These are phyloP conservation scores for Rhynchopsitta pachyrhyncha DNA, from an alignment of 2,113 vertebrate species.

Conservation along the genomic window DNA sequence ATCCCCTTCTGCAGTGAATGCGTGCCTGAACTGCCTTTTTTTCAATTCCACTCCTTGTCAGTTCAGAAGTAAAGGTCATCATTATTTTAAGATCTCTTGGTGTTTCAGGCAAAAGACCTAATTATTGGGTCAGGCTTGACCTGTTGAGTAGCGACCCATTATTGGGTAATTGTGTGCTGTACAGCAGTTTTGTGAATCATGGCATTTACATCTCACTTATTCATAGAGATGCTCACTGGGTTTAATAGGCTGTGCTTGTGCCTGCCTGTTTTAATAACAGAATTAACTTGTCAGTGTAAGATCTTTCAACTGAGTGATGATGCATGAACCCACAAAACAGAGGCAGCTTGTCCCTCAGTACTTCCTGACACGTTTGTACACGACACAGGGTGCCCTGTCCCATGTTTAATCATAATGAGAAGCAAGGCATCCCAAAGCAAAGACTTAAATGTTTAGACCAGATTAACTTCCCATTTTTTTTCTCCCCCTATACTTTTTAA, in stretches of 20 bases:
- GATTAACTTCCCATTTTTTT: neutral
- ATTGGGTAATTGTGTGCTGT: neutral
- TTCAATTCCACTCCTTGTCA: neutral
- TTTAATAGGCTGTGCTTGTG: neutral
- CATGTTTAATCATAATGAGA: neutral
- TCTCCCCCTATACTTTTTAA: neutral
- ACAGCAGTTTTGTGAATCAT: rapidly evolving
- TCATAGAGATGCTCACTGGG: neutral
- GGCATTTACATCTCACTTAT: neutral
- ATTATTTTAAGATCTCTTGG: neutral
- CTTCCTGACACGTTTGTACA: neutral
- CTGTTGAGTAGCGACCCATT: neutral
- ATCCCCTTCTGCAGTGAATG: neutral
- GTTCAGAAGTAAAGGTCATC: neutral
- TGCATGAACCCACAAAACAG: neutral
- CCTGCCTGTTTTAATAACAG: neutral
- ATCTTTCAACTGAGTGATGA: too few species aligned
- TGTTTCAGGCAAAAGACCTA: neutral
- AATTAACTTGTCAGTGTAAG: neutral
- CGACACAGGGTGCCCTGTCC: too few species aligned
- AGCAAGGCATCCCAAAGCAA: neutral
- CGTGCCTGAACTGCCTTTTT: neutral
- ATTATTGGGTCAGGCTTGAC: neutral
- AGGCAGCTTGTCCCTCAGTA: neutral
- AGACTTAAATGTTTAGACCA: neutral